phyloP scores from a whole-genome alignment of 1,140 invertebrate species.

The Paraescarpia echinospica region DNA sequence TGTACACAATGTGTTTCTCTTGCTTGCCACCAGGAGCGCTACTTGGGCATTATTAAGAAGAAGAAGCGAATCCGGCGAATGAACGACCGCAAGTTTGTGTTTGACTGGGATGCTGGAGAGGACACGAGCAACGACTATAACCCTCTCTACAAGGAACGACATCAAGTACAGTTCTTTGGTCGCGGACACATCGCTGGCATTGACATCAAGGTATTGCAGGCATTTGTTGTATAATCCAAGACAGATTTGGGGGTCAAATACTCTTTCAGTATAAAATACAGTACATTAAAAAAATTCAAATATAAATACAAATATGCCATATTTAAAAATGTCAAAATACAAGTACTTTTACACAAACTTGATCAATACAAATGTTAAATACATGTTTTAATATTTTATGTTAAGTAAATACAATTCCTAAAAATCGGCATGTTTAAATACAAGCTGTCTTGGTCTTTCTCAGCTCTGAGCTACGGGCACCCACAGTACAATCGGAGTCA shows the following conservation, averaged over 20 bases:
- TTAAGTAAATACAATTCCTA: too few relatives aligned
- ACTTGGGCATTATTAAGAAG: constrained; percentile 90
- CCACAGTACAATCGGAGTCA: background rate
- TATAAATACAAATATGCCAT: too few relatives aligned
- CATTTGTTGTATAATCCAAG: background rate
- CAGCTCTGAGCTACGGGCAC: too few relatives aligned
- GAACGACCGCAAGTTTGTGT: constrained; percentile 99
- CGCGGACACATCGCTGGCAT: constrained; percentile 97
- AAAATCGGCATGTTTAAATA: too few relatives aligned
- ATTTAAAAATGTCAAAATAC: too few relatives aligned
- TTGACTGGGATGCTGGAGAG: constrained; percentile 99
- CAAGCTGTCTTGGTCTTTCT: too few relatives aligned
- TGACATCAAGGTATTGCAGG: constrained; percentile 65
- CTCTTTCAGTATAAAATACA: too few relatives aligned
- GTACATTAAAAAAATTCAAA: too few relatives aligned
- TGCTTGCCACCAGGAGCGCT: constrained; percentile 70
- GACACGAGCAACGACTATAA: constrained; percentile 99
- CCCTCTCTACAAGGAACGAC: constrained; percentile 91
- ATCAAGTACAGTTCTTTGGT: constrained; percentile 96
- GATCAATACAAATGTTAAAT: too few relatives aligned
- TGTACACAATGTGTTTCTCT: background rate
- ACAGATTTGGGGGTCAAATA: too few relatives aligned
- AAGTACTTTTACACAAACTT: too few relatives aligned
- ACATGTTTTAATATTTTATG: too few relatives aligned
- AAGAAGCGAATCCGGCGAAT: constrained; percentile 83